These are phyloP conservation scores for Myotis yumanensis DNA, from an alignment of 2,113 vertebrate genomes.

Conservation along the genomic window DNA sequence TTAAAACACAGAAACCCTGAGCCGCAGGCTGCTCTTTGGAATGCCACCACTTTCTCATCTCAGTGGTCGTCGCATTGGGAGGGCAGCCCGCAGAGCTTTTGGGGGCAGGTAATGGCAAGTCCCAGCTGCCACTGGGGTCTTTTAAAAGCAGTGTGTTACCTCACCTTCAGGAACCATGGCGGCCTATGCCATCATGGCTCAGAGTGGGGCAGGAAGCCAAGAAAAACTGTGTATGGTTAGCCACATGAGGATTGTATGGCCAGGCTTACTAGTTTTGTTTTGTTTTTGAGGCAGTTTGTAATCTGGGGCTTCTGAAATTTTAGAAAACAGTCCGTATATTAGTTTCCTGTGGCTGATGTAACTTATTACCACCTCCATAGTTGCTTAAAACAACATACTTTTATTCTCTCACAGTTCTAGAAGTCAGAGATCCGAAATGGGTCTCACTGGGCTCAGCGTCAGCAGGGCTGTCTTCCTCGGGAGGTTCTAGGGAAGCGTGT, in stretches of 20 bases:
- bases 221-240: background rate
- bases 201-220: background rate
- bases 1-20: background rate
- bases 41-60: background rate
- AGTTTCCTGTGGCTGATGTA: background rate
- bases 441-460: background rate
- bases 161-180: background rate
- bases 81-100: background rate
- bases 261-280: background rate
- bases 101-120: background rate
- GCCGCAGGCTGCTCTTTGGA: background rate
- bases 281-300: conserved; percentile 18
- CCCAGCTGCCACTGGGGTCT: background rate
- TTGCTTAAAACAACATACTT: background rate
- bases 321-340: background rate
- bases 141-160: background rate
- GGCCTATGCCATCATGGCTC: background rate
- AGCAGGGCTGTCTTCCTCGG: background rate
- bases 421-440: background rate
- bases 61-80: background rate
- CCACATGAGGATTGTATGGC: background rate
- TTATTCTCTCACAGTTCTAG: background rate
- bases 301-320: conserved; percentile 30
- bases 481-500: background rate
- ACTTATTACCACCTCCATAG: background rate